phyloP scores from a whole-genome alignment of 2,888 invertebrate genomes.

The Alcis repandata region DNA sequence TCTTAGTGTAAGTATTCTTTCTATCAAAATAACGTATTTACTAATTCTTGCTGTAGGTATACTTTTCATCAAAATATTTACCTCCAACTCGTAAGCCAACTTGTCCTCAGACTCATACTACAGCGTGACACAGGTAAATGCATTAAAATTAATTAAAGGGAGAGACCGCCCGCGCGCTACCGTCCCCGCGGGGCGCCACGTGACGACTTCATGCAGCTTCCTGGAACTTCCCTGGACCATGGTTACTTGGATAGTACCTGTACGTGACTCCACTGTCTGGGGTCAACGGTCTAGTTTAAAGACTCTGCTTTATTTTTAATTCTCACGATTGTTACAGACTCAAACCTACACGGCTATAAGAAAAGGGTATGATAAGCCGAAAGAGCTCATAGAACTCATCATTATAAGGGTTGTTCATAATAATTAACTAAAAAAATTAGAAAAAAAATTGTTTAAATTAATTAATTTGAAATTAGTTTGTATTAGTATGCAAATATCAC shows the following conservation, averaged over 20 bases:
- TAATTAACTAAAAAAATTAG: too few relatives aligned
- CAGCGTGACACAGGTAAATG: constrained; percentile 68
- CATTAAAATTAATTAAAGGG: constrained; percentile 84
- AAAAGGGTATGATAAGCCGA: too few relatives aligned
- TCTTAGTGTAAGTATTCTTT: too few relatives aligned
- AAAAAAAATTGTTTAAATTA: background rate
- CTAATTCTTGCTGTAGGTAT: background rate
- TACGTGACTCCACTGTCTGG: constrained; percentile 46
- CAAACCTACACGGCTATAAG: too few relatives aligned
- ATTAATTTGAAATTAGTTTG: too few relatives aligned
- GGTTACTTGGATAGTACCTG: constrained; percentile 34
- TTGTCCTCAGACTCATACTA: constrained; percentile 33
- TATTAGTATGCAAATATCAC: too few relatives aligned
- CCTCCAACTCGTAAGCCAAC: constrained; percentile 4
- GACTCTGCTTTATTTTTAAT: background rate
- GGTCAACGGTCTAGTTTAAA: constrained; percentile 43
- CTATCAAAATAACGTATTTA: too few relatives aligned
- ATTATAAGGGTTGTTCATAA: too few relatives aligned
- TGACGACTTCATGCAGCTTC: constrained; percentile 85
- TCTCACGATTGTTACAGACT: too few relatives aligned
- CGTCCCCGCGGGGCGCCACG: constrained; percentile 72
- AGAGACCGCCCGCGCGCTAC: constrained; percentile 84
- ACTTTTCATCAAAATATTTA: constrained; percentile 5
- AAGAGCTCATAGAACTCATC: too few relatives aligned
- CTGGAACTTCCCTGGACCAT: constrained; percentile 64